Conservation (phyloP, 2,113 vertebrate genomes). For the Herpailurus yagouaroundi region DNA sequence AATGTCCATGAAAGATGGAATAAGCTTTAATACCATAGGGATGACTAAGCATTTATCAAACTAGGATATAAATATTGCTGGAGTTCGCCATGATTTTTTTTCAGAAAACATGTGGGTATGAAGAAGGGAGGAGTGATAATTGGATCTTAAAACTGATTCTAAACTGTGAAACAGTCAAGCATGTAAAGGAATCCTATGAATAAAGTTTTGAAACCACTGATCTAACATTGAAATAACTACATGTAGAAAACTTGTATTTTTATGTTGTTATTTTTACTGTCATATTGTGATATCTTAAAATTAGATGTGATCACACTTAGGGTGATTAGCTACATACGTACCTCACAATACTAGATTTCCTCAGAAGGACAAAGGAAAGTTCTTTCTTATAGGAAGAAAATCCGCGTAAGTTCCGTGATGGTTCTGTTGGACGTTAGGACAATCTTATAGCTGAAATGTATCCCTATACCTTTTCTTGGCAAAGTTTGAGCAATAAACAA, state of each 20-base stretch:
- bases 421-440: not conserved
- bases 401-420: not conserved
- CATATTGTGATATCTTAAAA: not conserved
- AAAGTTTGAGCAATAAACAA: not conserved
- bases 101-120: not conserved
- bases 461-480: conserved; percentile 9
- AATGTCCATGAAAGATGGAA: conserved; percentile 16
- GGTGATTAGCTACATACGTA: not conserved
- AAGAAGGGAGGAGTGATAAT: conserved; percentile 18
- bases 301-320: not conserved
- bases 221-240: not conserved
- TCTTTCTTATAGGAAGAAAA: not conserved
- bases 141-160: conserved; percentile 24
- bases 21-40: not conserved
- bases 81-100: conserved; percentile 35
- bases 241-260: conserved; percentile 1
- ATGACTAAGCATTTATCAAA: not conserved
- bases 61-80: not conserved
- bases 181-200: conserved; percentile 24
- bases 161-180: not conserved
- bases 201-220: not conserved
- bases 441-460: not conserved
- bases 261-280: conserved; percentile 25
- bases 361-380: not conserved
- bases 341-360: not conserved